Evolutionary conservation across 2,888 invertebrate species (phyloP).

Genomic region (Halictus quadricinctus): DNA sequence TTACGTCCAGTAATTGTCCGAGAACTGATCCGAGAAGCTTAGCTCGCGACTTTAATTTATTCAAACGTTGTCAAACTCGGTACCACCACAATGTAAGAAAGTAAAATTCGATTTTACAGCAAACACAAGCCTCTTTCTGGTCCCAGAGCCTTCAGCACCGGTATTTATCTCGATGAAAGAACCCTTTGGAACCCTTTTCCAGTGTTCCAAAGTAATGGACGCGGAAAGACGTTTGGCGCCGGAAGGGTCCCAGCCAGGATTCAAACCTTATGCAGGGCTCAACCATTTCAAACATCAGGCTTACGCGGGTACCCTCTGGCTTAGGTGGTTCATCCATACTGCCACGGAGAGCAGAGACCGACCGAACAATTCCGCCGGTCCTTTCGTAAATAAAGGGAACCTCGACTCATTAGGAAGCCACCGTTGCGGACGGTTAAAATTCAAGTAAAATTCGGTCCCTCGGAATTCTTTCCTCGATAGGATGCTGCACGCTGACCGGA

Average conservation of each 20-base stretch:
- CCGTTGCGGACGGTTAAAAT: neutral
- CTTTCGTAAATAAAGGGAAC: conserved; percentile 6
- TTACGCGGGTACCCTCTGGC: neutral
- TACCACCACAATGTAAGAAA: too few species aligned
- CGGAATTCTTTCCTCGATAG: neutral
- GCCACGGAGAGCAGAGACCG: neutral
- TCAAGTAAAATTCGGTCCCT: conserved; percentile 2
- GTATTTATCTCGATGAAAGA: too few species aligned
- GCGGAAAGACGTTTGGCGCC: neutral
- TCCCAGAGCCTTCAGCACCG: too few species aligned
- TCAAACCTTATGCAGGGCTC: neutral
- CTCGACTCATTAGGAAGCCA: neutral
- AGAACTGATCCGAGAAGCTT: too few species aligned
- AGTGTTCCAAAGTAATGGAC: neutral
- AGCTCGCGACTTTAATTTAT: too few species aligned
- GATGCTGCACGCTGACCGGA: conserved; percentile 26
- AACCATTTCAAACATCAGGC: neutral
- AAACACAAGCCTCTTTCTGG: too few species aligned
- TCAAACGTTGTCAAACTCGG: too few species aligned
- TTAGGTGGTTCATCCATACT: neutral
- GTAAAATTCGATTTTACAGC: too few species aligned
- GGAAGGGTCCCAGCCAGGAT: neutral
- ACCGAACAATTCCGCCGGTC: neutral
- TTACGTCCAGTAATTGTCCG: too few species aligned
- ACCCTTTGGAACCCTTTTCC: too few species aligned